These are phyloP conservation scores for Oreocharis arfaki DNA, from an alignment of 2,113 vertebrate genomes.

Conservation along the genomic window DNA sequence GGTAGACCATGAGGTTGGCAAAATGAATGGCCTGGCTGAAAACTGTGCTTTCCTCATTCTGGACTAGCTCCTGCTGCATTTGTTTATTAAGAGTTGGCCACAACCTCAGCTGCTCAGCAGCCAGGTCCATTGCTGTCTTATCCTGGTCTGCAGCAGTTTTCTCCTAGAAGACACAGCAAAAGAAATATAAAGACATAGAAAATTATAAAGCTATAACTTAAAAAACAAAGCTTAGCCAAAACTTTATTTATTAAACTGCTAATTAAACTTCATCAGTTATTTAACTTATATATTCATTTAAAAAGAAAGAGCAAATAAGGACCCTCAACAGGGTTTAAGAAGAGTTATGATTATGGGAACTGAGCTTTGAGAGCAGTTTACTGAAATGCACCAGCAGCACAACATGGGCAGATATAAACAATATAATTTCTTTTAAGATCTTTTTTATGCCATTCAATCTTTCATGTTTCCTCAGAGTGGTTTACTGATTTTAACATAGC, in stretches of 20 bases:
- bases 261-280: background rate
- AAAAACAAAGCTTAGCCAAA: background rate
- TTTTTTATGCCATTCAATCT: background rate
- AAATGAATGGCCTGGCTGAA: constrained; percentile 99
- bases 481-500: background rate
- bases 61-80: constrained; percentile 89
- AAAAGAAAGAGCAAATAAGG: background rate
- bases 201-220: background rate
- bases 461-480: background rate
- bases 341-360: background rate
- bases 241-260: background rate
- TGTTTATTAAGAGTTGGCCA: constrained; percentile 89
- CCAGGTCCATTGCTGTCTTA: constrained; percentile 93
- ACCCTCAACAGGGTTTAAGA: background rate
- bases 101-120: constrained; percentile 86
- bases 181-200: background rate
- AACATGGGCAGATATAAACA: background rate
- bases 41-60: constrained; percentile 94
- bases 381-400: background rate
- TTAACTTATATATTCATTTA: background rate
- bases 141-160: constrained; percentile 67
- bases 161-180: constrained; percentile 63
- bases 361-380: background rate
- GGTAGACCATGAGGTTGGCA: constrained; percentile 97
- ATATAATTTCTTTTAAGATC: background rate